These are phyloP conservation scores for Oreotrochilus melanogaster DNA, from an alignment of 2,113 vertebrate genomes.

Conservation along the genomic window DNA sequence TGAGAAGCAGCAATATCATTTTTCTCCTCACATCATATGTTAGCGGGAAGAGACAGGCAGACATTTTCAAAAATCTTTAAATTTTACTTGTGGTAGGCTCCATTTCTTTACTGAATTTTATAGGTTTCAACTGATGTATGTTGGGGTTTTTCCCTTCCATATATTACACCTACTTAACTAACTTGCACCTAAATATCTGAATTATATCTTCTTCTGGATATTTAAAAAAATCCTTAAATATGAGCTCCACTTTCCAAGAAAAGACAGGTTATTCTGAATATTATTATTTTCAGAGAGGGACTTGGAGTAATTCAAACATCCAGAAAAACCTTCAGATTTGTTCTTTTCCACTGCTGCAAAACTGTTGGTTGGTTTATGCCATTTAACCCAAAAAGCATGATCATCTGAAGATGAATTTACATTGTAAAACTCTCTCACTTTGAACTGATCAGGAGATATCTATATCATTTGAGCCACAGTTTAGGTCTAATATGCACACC, in stretches of 20 bases:
- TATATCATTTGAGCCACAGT: neutral
- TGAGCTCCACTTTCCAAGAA: neutral
- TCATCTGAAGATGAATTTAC: neutral
- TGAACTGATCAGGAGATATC: neutral
- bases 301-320: neutral
- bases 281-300: neutral
- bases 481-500: neutral
- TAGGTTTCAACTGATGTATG: neutral
- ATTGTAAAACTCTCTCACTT: neutral
- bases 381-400: neutral
- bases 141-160: neutral
- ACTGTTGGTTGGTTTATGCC: neutral
- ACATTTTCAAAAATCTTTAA: neutral
- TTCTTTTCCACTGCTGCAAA: neutral
- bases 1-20: neutral
- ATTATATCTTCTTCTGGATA: neutral
- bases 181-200: neutral
- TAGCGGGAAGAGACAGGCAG: neutral
- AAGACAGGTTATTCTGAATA: neutral
- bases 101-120: neutral
- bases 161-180: neutral
- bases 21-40: neutral
- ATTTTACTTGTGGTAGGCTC: neutral
- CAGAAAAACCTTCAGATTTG: neutral
- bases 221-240: neutral